A percentile compares a stretch with the other conserved stretches of the same genome.
These are phyloP conservation scores for Acanthosoma haemorrhoidale DNA, from an alignment of 2,888 invertebrate species.

Conservation along the genomic window DNA sequence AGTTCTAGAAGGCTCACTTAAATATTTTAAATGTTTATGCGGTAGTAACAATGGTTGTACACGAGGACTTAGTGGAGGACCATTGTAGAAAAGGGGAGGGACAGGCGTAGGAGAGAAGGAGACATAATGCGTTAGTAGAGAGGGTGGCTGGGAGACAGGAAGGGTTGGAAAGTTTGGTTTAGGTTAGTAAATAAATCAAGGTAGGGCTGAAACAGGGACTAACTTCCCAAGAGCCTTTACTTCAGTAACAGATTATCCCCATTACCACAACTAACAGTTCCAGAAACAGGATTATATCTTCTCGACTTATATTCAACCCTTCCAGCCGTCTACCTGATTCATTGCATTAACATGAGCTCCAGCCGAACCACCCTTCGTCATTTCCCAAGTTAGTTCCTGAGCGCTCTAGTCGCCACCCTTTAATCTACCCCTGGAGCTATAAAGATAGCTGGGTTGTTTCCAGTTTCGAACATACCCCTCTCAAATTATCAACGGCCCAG, in stretches of 20 bases:
- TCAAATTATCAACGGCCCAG: too few relatives aligned
- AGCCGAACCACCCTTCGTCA: background rate
- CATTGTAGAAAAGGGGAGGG: background rate
- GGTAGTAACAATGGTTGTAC: too few relatives aligned
- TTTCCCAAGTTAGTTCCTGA: too few relatives aligned
- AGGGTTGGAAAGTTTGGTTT: background rate
- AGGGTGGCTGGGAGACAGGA: background rate
- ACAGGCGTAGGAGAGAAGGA: background rate
- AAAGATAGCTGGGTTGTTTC: too few relatives aligned
- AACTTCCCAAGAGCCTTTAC: constrained; percentile 5
- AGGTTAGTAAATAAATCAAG: background rate
- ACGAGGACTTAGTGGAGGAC: too few relatives aligned
- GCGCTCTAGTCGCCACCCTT: too few relatives aligned
- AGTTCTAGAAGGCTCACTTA: too few relatives aligned
- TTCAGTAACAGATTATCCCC: constrained; percentile 11
- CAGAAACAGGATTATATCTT: background rate
- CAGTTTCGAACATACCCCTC: too few relatives aligned
- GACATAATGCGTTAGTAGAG: background rate
- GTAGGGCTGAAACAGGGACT: background rate
- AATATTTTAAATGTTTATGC: too few relatives aligned
- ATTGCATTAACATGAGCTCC: background rate
- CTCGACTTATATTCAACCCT: background rate
- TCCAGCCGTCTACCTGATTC: background rate
- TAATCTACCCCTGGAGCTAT: too few relatives aligned
- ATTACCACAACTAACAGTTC: constrained; percentile 12